A percentile compares a stretch with the other conserved stretches of the same genome.
phyloP scores from a whole-genome alignment of 1,140 invertebrate species.

The Zaprionus tsacasi region DNA sequence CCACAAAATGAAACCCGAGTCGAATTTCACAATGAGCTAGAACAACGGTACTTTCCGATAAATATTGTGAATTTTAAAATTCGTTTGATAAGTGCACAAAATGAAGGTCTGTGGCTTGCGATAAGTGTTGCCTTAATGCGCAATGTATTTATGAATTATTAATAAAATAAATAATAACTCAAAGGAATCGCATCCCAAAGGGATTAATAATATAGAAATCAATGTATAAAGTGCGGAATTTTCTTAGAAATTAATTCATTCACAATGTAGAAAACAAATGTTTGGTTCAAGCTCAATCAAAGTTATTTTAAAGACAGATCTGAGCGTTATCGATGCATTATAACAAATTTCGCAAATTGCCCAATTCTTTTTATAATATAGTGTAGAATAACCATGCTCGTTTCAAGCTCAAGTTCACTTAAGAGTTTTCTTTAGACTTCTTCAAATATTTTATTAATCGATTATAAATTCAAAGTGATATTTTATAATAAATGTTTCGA shows the following conservation, averaged over 20 bases:
- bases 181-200: not conserved
- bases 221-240: not conserved
- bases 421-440: too few relatives aligned
- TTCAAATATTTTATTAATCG: too few relatives aligned
- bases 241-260: not conserved
- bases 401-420: too few relatives aligned
- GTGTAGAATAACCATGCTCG: too few relatives aligned
- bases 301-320: not conserved
- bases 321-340: not conserved
- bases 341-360: too few relatives aligned
- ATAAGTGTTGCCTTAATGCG: not conserved
- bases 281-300: not conserved
- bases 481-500: too few relatives aligned
- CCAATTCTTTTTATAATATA: too few relatives aligned
- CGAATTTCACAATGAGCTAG: slow-evolving; percentile 51
- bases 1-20: slow-evolving; percentile 10
- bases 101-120: not conserved
- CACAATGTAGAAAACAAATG: not conserved
- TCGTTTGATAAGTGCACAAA: slow-evolving; percentile 8
- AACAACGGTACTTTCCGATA: slow-evolving; percentile 48
- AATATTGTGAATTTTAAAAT: slow-evolving; percentile 5
- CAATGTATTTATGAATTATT: not conserved
- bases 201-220: not conserved
- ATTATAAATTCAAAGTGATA: too few relatives aligned
- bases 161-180: too few relatives aligned